Conservation (phyloP, 2,797 vertebrate species). For the Protonibea diacanthus region DNA sequence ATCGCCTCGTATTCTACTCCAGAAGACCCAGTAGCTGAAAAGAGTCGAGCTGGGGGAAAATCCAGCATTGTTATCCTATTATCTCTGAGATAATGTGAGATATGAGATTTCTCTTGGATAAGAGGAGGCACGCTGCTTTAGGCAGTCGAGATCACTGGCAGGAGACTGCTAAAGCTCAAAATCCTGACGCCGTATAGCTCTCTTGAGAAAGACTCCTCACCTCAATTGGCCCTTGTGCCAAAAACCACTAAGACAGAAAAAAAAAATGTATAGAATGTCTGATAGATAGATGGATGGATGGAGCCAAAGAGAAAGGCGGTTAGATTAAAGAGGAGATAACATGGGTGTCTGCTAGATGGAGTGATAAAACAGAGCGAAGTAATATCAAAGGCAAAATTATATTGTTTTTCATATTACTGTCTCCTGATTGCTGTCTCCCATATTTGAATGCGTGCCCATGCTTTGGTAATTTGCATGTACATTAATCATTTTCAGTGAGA, state of each 20-base stretch:
- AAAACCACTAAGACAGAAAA: conserved; percentile 62
- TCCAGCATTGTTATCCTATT: conserved; percentile 76
- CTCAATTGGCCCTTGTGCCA: conserved; percentile 66
- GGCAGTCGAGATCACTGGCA: conserved; percentile 68
- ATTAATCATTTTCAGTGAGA: conserved; percentile 84
- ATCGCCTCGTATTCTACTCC: conserved; percentile 62
- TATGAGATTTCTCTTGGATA: conserved; percentile 72
- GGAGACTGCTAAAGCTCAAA: conserved; percentile 70
- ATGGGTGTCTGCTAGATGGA: conserved; percentile 60
- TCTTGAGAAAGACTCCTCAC: conserved; percentile 67
- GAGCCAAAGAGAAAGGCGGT: conserved; percentile 25
- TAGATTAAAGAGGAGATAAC: conserved; percentile 66
- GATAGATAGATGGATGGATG: conserved; percentile 37
- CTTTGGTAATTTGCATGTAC: conserved; percentile 82
- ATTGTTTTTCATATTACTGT: conserved; percentile 79
- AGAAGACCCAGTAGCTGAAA: conserved; percentile 56
- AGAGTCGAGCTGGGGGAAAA: conserved; percentile 60
- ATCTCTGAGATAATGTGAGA: conserved; percentile 76
- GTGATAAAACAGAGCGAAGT: conserved; percentile 67
- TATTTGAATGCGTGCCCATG: conserved; percentile 81
- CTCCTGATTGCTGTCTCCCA: conserved; percentile 79
- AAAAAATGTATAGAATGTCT: conserved; percentile 68
- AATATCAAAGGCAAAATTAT: conserved; percentile 75
- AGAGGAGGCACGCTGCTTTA: conserved; percentile 69
- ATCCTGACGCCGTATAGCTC: conserved; percentile 60